These are phyloP conservation scores for Augiades crinisus DNA, from an alignment of 2,888 invertebrate species.

Conservation along the genomic window DNA sequence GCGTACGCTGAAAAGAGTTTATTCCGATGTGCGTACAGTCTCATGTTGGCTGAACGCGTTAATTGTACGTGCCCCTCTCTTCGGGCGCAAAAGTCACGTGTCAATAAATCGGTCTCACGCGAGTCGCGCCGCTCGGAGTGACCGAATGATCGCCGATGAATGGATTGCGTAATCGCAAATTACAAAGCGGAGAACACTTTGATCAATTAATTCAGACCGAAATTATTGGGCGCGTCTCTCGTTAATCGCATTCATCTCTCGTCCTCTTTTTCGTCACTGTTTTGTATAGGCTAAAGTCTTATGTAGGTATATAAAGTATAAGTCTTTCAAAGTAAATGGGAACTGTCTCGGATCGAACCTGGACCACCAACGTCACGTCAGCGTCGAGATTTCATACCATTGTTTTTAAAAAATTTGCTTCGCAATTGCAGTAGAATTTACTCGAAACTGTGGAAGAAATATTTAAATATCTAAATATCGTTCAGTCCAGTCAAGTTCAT, in stretches of 20 bases:
- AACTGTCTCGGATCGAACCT: too few relatives aligned
- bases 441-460: too few relatives aligned
- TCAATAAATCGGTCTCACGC: constrained; percentile 43
- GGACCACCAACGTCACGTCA: too few relatives aligned
- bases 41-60: constrained; percentile 3
- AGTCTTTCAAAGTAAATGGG: too few relatives aligned
- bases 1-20: neutral
- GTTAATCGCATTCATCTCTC: constrained; percentile 6
- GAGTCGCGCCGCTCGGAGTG: constrained; percentile 35
- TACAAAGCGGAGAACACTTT: constrained; percentile 34
- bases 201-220: constrained; percentile 29
- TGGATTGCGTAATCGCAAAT: constrained; percentile 40
- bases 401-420: too few relatives aligned
- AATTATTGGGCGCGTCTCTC: constrained; percentile 15
- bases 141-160: constrained; percentile 35
- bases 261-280: neutral
- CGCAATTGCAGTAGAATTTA: too few relatives aligned
- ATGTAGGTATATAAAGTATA: too few relatives aligned
- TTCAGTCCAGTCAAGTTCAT: neutral
- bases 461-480: too few relatives aligned
- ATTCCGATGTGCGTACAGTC: neutral
- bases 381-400: too few relatives aligned
- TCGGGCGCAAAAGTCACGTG: constrained; percentile 38
- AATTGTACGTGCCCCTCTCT: constrained; percentile 19
- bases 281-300: too few relatives aligned